Conservation (phyloP, 2,888 invertebrate genomes). For the Mesorhabditis belari region DNA sequence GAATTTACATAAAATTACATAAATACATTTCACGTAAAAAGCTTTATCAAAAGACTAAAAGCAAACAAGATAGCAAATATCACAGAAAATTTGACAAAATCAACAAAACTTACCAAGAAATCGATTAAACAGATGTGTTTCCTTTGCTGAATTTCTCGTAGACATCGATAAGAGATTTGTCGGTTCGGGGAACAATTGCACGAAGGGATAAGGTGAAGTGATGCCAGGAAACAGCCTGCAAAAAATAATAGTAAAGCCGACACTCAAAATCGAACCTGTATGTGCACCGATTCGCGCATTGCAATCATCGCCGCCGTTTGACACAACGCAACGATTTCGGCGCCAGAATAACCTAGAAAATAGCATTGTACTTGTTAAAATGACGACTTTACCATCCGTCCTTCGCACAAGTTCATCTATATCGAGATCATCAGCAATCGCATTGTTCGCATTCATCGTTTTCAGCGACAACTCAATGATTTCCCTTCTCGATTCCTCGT, state of each 20-base stretch:
- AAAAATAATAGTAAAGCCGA: neutral
- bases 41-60: too few relatives aligned
- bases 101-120: too few relatives aligned
- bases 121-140: too few relatives aligned
- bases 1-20: too few relatives aligned
- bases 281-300: constrained; percentile 54
- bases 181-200: constrained; percentile 33
- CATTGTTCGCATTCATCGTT: constrained; percentile 18
- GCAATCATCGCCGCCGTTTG: constrained; percentile 83
- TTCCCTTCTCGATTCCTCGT: constrained; percentile 70
- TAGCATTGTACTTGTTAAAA: neutral
- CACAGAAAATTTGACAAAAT: too few relatives aligned
- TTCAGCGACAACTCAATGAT: constrained; percentile 68
- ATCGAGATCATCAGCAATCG: neutral
- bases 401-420: constrained; percentile 12
- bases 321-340: constrained; percentile 77
- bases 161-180: constrained; percentile 29
- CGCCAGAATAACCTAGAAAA: constrained; percentile 62
- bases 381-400: constrained; percentile 11
- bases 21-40: too few relatives aligned
- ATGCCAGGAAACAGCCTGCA: constrained; percentile 10
- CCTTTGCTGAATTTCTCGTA: constrained; percentile 37
- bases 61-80: too few relatives aligned
- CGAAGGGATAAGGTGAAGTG: constrained; percentile 27
- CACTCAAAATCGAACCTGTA: neutral